These are phyloP conservation scores for Orchestia grillus DNA, from an alignment of 1,140 invertebrate species.

Conservation along the genomic window DNA sequence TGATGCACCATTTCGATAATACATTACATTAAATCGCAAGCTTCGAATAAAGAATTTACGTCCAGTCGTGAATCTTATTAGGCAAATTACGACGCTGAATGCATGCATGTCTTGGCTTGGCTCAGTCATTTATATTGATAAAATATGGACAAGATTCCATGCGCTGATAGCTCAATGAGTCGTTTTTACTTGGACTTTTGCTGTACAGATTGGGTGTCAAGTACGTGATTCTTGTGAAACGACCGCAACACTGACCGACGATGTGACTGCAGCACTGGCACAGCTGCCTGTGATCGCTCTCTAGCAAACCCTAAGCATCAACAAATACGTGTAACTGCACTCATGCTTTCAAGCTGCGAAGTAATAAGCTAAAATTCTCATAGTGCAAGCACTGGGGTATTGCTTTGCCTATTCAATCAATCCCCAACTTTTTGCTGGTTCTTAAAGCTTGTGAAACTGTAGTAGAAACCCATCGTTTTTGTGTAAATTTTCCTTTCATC, in stretches of 20 bases:
- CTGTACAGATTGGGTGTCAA: constrained; percentile 19
- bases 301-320: neutral
- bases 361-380: neutral
- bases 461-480: no score
- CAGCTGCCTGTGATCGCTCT: no score
- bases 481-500: no score
- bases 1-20: constrained; percentile 34
- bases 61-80: constrained; percentile 56
- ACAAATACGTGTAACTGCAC: neutral
- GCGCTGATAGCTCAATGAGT: constrained; percentile 21
- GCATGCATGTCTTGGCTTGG: neutral
- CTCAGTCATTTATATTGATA: constrained; percentile 28
- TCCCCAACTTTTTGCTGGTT: no score
- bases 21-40: constrained; percentile 35
- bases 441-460: no score
- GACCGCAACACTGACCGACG: no score
- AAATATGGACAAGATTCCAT: constrained; percentile 30
- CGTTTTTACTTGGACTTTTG: neutral
- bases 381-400: neutral
- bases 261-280: no score
- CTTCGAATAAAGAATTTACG: constrained; percentile 35
- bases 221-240: neutral
- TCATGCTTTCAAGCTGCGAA: neutral
- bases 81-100: neutral
- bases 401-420: no score